These are phyloP conservation scores for Chamaea fasciata DNA, from an alignment of 2,113 vertebrate genomes.

Conservation along the genomic window DNA sequence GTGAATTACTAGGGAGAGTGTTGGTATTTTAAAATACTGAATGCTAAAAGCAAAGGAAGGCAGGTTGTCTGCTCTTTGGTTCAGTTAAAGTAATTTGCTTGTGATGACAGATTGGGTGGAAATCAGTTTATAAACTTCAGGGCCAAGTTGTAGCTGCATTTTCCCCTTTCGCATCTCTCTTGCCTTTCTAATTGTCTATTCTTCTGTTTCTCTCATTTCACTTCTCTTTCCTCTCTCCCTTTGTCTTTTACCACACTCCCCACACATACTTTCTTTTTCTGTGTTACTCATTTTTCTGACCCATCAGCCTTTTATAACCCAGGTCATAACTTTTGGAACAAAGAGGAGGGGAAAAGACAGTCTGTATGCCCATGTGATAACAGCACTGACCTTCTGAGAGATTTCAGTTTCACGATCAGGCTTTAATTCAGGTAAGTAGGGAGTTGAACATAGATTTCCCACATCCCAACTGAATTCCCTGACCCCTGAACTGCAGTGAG, in stretches of 20 bases:
- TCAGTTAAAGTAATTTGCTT: neutral
- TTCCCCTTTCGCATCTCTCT: conserved; percentile 33
- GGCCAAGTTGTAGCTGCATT: neutral
- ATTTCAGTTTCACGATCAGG: conserved; percentile 58
- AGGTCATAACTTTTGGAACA: conserved; percentile 60
- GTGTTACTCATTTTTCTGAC: conserved; percentile 19
- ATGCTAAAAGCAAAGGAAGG: neutral
- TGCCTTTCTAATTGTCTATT: conserved; percentile 51
- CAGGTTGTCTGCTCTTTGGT: neutral
- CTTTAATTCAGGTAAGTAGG: conserved; percentile 61
- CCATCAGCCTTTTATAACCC: conserved; percentile 45
- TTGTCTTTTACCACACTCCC: neutral
- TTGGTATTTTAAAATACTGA: neutral
- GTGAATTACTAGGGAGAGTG: neutral
- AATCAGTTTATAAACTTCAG: neutral
- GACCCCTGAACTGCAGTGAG: neutral
- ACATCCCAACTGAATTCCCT: conserved; percentile 34
- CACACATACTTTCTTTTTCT: neutral
- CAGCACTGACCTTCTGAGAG: conserved; percentile 45
- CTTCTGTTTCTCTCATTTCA: conserved; percentile 39
- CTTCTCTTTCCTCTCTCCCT: neutral
- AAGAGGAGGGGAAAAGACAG: conserved; percentile 51
- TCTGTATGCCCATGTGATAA: conserved; percentile 52
- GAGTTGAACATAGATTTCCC: conserved; percentile 52
- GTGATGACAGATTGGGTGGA: neutral